Base-by-base conservation (phyloP, 1,140 invertebrate genomes). In the Ceratosolen solmsi region DNA sequence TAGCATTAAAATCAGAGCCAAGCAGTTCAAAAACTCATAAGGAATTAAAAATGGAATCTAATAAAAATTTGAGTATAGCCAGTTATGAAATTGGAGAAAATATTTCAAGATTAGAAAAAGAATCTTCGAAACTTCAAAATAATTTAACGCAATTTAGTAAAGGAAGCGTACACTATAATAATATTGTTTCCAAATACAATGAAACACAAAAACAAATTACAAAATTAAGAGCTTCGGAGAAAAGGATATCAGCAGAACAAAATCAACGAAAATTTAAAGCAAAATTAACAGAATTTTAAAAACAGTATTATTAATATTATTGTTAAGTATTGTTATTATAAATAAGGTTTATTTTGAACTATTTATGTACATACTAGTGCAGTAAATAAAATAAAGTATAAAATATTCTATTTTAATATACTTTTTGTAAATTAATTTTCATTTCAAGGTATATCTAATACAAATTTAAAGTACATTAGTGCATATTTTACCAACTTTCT, bases 11-110 rank as follows among this genome's bases (percentile, higher is more conserved):
- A 70, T 68, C 77, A 77, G 85, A 84, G 73, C 83, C 88, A 27
- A 81, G 87, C 68, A 88, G 85, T 81, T 88, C 87, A 9, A 88
- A 89, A 85, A 85, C 83, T 30, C 89, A 89, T 81, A 86, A 85
- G 77, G 86, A 89, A 83, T 92, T 93, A 60, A 95, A 93, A 89
- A 90, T 93, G 82, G 93, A 94, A 75, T 93, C 93, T 1, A 94
- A 89, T 83, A 94, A 94, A 87, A 93, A 94, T 51, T 90, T 96
- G n/a, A 96, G 96, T 87, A 94, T 96, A 77, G 94, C 95, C 86
- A 93, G 94, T 78, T 95, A 96, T 70, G 94, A 95, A 89, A 92
- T 96, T 54, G 93, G 93, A 7, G 95, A 96, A 92, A 93, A 95
- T 87, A 95, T 96, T 65, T 93, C 93, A 74, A 93, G 92, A 84